Evolutionary conservation across 2,113 vertebrate species (phyloP).

Genomic region (Solenodon paradoxus): DNA sequence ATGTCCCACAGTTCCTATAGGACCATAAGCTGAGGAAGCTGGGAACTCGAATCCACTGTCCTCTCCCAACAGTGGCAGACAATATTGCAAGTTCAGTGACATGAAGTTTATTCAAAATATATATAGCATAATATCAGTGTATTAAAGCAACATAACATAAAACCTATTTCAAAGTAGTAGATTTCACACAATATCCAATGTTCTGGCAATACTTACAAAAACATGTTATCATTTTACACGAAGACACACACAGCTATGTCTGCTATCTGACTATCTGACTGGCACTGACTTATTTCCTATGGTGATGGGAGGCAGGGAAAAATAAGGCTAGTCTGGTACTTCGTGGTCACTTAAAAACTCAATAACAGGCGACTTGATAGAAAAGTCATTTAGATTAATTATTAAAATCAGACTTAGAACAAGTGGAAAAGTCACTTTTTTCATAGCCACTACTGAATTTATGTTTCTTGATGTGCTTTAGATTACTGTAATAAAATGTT

Average conservation of each 20-base stretch:
- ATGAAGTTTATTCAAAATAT: background rate
- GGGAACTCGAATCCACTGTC: background rate
- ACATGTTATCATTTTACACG: background rate
- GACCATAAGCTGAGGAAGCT: background rate
- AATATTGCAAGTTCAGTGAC: background rate
- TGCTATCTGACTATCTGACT: background rate
- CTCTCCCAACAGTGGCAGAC: background rate
- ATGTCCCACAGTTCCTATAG: background rate
- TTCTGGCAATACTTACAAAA: background rate
- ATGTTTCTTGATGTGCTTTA: background rate
- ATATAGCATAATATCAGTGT: background rate
- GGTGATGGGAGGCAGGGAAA: background rate
- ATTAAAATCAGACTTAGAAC: constrained; percentile 20
- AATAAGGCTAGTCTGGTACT: background rate
- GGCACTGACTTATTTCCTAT: background rate
- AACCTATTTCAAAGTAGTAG: background rate
- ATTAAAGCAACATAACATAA: background rate
- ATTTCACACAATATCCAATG: background rate
- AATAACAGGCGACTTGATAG: background rate
- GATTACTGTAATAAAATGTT: background rate
- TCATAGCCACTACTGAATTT: background rate
- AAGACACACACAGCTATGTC: background rate
- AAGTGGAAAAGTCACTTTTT: constrained; percentile 8
- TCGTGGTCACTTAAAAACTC: constrained; percentile 33
- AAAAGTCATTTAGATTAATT: constrained; percentile 6